Evolutionary conservation across 2,113 vertebrate genomes (phyloP).

Genomic region (Micromys minutus): DNA sequence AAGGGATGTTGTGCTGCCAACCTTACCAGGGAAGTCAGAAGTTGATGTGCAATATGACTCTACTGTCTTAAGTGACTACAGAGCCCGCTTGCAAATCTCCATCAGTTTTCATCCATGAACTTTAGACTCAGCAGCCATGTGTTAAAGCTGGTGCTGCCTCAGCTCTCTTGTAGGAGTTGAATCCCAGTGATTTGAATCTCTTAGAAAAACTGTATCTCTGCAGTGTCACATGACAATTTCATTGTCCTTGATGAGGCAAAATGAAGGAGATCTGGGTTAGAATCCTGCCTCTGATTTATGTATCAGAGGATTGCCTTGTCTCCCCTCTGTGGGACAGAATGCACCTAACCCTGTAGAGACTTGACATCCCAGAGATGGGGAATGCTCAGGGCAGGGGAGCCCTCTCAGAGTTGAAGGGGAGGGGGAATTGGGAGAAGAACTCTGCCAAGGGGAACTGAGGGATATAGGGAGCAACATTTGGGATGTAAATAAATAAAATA

Average conservation of each 20-base stretch:
- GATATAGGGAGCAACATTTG: too few relatives aligned
- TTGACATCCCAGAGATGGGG: too few relatives aligned
- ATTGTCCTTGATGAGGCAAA: neutral
- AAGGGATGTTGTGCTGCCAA: conserved; percentile 9
- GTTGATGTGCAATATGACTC: neutral
- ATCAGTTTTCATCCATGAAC: conserved; percentile 35
- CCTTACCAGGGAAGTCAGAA: conserved; percentile 12
- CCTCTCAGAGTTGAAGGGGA: too few relatives aligned
- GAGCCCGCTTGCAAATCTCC: conserved; percentile 43
- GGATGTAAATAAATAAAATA: too few relatives aligned
- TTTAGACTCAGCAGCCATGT: neutral
- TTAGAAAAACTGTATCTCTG: neutral
- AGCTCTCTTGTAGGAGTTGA: neutral
- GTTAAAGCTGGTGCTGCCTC: conserved; percentile 1
- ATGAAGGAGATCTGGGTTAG: neutral
- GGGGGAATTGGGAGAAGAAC: too few relatives aligned
- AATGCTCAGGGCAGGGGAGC: too few relatives aligned
- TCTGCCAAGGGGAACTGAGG: too few relatives aligned
- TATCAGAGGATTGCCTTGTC: too few relatives aligned
- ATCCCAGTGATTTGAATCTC: neutral
- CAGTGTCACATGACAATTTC: neutral
- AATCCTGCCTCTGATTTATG: neutral
- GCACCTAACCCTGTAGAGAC: too few relatives aligned
- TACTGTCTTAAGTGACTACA: conserved; percentile 56
- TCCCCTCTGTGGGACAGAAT: too few relatives aligned